Evolutionary conservation across 1,140 invertebrate genomes (phyloP).

Genomic region (Pissodes strobi): DNA sequence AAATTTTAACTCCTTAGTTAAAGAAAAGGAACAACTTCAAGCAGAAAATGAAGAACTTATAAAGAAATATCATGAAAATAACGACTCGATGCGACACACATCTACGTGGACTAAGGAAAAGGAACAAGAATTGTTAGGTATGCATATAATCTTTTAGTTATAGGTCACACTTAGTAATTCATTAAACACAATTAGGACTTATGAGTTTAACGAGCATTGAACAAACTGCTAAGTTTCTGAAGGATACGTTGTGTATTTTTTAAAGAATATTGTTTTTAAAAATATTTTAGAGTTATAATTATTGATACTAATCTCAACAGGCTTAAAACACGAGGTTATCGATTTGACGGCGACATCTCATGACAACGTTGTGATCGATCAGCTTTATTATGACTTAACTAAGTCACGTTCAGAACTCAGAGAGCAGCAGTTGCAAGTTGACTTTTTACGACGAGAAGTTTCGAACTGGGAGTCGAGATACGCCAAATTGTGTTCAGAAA

Average conservation of each 20-base stretch:
- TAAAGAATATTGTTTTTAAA: no score
- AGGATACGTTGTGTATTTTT: no score
- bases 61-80: no score
- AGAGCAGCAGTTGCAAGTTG: constrained; percentile 38
- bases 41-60: constrained; percentile 49
- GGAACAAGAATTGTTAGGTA: constrained; percentile 59
- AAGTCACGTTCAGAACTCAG: constrained; percentile 40
- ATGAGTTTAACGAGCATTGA: no score
- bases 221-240: no score
- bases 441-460: constrained; percentile 23
- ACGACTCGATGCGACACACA: no score
- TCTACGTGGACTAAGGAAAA: constrained; percentile 43
- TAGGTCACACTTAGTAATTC: not conserved
- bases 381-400: constrained; percentile 52
- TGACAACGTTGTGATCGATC: constrained; percentile 66
- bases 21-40: constrained; percentile 41
- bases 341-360: constrained; percentile 67
- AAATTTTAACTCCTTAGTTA: constrained; percentile 30
- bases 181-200: no score
- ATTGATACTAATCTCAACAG: no score
- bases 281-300: no score
- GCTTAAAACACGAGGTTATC: constrained; percentile 67
- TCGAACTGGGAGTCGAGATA: constrained; percentile 9
- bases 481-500: constrained; percentile 1
- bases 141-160: not conserved